Evolutionary conservation across 1,140 invertebrate species (phyloP), one percentile per base, ranked within the genome.

Genomic region (Drosophila miranda): DNA sequence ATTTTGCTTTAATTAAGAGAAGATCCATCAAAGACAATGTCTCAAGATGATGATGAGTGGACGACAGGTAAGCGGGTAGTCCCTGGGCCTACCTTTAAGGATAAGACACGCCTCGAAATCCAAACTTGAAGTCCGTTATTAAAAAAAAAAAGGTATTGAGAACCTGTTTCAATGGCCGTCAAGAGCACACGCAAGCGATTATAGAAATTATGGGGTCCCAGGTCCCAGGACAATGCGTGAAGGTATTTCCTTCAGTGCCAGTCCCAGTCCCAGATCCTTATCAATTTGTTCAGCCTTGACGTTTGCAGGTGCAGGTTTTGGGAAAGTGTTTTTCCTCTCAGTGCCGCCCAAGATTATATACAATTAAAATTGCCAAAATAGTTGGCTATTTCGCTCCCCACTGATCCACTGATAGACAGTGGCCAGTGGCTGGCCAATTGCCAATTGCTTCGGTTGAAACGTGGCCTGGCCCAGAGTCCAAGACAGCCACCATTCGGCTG

Each of bases 61-160:
- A 59, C 62, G 63, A 61, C 77, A 75, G 76, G 61, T 84, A 78
- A 56, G 52, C 51, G 34, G 11, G 8, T 30, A 28, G 28, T 28
- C 28, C 28, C 34, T 11, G 34, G 42, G 23, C 63, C 63, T 70
- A 42, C 78, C 57, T 67, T 62, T 59, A 66, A 76, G 75, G 75
- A 88, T 86, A 86, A 78, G 60, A 60, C 58, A 87, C 68, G 83
- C 83, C 78, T 69, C 71, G 77, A 76, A 87, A 78, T 80, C 77
- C 72, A 46, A 59, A 54, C 48, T 67, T 62, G 45, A 77, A 63
- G 81, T 70, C 77, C 81, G 82, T 88, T 87, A 88, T 87, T 87
- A 88, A 87, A 86, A 55, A 30, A 48, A 14, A 38, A 38, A 38
- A 38, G 34, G 34, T 8, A 13, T 13, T 13, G 13, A 75, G 56